Evolutionary conservation across 2,888 invertebrate genomes (phyloP).

Genomic region (Pammene fasciana): DNA sequence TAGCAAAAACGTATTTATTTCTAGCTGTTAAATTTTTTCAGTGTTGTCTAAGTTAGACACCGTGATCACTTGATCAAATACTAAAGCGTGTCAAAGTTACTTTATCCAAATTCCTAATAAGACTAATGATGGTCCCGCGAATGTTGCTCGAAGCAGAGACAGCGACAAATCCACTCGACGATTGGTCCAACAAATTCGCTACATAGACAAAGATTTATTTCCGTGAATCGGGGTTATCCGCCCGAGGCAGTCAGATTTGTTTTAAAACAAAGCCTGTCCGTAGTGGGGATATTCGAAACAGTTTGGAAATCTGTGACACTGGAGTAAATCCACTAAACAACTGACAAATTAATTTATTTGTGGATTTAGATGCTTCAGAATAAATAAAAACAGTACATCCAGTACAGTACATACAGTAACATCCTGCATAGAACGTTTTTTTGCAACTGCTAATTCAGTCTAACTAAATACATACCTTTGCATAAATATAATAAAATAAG

Average conservation of each 20-base stretch:
- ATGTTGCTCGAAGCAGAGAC: slow-evolving; percentile 44
- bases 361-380: too few species aligned
- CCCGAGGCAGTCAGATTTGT: slow-evolving; percentile 40
- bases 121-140: slow-evolving; percentile 22
- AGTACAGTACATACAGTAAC: too few species aligned
- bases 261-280: slow-evolving; percentile 37
- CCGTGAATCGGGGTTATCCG: slow-evolving; percentile 44
- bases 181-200: slow-evolving; percentile 53
- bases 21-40: too few species aligned
- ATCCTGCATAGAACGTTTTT: too few species aligned
- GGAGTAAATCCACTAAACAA: too few species aligned
- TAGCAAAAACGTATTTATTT: too few species aligned
- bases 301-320: not conserved
- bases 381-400: too few species aligned
- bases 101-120: slow-evolving; percentile 20
- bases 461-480: too few species aligned
- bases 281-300: slow-evolving; percentile 21
- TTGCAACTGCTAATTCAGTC: too few species aligned
- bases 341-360: too few species aligned
- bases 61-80: not conserved
- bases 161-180: slow-evolving; percentile 51
- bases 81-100: not conserved
- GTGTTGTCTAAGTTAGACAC: too few species aligned
- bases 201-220: slow-evolving; percentile 54
- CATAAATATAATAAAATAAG: too few species aligned